Conservation (phyloP, 2,888 invertebrate genomes). For the Drosophila multiciliata region DNA sequence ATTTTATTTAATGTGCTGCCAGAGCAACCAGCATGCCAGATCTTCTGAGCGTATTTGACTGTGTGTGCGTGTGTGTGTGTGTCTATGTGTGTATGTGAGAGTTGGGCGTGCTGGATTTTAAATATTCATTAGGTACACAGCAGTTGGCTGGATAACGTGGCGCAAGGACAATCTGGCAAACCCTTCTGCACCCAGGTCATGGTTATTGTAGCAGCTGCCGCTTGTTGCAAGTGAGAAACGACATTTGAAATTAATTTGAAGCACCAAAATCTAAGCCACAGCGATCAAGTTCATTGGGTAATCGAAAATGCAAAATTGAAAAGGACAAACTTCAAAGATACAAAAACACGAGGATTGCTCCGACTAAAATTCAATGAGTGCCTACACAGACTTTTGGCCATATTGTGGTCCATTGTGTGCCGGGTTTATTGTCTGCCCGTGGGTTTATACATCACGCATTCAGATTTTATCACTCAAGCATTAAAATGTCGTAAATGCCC, state of each 20-base stretch:
- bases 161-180: conserved; percentile 41
- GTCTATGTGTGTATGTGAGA: conserved; percentile 24
- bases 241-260: conserved; percentile 80
- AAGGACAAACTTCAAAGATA: conserved; percentile 41
- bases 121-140: conserved; percentile 73
- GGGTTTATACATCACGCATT: conserved; percentile 51
- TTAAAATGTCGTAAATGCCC: conserved; percentile 69
- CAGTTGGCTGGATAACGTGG: conserved; percentile 44
- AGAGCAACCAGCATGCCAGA: conserved; percentile 48
- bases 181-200: conserved; percentile 54
- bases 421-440: conserved; percentile 45
- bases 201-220: conserved; percentile 34
- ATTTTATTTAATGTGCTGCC: conserved; percentile 66
- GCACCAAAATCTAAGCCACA: conserved; percentile 64
- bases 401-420: conserved; percentile 45
- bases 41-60: conserved; percentile 15
- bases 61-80: conserved; percentile 6
- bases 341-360: conserved; percentile 4
- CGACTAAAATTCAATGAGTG: conserved; percentile 36
- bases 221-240: conserved; percentile 51
- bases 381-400: conserved; percentile 29
- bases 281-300: conserved; percentile 47
- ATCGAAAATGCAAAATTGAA: conserved; percentile 60
- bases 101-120: conserved; percentile 66
- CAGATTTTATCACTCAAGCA: conserved; percentile 70